Evolutionary conservation across 2,113 vertebrate species (phyloP).

Genomic region (Tilapia sparmanii): DNA sequence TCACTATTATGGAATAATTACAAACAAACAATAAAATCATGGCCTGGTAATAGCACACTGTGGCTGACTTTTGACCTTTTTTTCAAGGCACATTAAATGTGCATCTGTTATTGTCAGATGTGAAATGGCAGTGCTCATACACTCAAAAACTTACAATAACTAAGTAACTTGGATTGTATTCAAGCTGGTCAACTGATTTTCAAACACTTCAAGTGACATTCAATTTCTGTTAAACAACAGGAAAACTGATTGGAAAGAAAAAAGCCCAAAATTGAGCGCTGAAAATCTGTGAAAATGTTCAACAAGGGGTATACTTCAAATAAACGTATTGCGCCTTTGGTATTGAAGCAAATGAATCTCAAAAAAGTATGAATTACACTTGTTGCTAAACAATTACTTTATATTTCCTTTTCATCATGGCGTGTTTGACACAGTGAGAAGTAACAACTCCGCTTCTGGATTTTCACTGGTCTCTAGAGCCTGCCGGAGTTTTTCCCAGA

Average conservation of each 20-base stretch:
- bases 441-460: neutral
- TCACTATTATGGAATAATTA: neutral
- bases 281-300: neutral
- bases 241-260: neutral
- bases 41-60: neutral
- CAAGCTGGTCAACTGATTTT: neutral
- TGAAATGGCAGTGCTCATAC: neutral
- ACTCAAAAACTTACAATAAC: neutral
- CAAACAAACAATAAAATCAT: neutral
- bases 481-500: conserved; percentile 72
- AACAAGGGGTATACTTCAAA: neutral
- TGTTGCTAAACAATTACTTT: neutral
- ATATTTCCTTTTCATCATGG: neutral
- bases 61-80: neutral
- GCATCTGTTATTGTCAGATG: neutral
- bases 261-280: rapidly evolving
- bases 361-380: neutral
- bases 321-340: neutral
- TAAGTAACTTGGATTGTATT: neutral
- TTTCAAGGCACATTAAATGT: neutral
- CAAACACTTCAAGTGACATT: neutral
- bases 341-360: neutral
- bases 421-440: neutral
- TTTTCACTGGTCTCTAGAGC: conserved; percentile 48
- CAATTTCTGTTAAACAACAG: neutral